These are phyloP conservation scores for Acleris laterana DNA, from an alignment of 2,888 invertebrate species.

Conservation along the genomic window DNA sequence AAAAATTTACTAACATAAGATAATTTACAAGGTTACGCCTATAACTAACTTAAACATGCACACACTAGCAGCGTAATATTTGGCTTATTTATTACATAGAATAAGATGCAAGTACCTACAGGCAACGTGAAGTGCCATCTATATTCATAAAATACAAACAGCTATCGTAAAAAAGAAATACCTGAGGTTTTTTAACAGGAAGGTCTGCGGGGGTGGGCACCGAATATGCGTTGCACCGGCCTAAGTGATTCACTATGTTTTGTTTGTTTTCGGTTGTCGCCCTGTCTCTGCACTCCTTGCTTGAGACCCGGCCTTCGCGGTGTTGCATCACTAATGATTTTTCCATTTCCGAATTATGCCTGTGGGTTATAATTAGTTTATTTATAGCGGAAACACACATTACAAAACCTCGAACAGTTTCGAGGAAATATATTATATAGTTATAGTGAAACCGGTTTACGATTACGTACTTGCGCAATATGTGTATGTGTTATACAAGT, in stretches of 20 bases:
- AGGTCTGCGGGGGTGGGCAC: conserved; percentile 55
- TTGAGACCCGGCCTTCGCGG: conserved; percentile 83
- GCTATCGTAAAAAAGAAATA: conserved; percentile 18
- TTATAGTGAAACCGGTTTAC: too few relatives aligned
- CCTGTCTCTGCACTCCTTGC: conserved; percentile 55
- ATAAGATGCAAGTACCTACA: too few relatives aligned
- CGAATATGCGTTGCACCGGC: conserved; percentile 67
- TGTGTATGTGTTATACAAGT: too few relatives aligned
- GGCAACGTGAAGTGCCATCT: too few relatives aligned
- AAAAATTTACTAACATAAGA: too few relatives aligned
- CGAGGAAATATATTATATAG: too few relatives aligned
- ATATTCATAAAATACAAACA: too few relatives aligned
- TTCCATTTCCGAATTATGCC: conserved; percentile 93
- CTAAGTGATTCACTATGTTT: conserved; percentile 76
- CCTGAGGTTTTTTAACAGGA: conserved; percentile 38
- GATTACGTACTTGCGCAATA: too few relatives aligned
- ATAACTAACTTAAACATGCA: too few relatives aligned
- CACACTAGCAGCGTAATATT: too few relatives aligned
- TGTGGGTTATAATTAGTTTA: conserved; percentile 51
- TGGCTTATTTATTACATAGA: too few relatives aligned
- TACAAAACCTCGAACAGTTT: background rate
- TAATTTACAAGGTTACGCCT: too few relatives aligned
- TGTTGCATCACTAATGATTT: conserved; percentile 89
- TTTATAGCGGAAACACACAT: conserved; percentile 8
- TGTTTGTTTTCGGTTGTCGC: conserved; percentile 58